Percentiles rank a stretch among this genome's conserved stretches.
Conservation (phyloP, 2,888 invertebrate species). For the Aporophyla lueneburgensis region DNA sequence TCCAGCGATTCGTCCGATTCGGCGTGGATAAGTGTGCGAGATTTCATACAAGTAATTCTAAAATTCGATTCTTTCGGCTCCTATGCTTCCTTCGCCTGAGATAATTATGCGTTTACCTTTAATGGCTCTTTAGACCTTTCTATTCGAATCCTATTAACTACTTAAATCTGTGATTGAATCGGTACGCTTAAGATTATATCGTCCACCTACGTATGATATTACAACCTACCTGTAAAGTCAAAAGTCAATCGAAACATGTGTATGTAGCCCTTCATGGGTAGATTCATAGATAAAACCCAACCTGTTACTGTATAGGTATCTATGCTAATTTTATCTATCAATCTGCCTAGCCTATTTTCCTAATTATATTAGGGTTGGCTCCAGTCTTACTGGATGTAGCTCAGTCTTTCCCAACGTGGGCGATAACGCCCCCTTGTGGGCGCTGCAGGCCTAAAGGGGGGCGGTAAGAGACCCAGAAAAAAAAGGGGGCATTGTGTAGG, state of each 20-base stretch:
- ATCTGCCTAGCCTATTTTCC: background rate
- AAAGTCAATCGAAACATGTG: conserved; percentile 16
- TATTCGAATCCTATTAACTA: conserved; percentile 7
- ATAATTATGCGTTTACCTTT: too few relatives aligned
- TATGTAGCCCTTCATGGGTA: conserved; percentile 18
- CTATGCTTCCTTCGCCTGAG: too few relatives aligned
- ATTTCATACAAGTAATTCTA: too few relatives aligned
- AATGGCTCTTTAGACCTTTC: conserved; percentile 5
- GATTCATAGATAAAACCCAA: background rate
- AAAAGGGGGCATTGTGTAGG: too few relatives aligned
- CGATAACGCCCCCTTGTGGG: too few relatives aligned
- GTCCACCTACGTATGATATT: background rate
- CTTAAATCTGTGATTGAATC: conserved; percentile 17
- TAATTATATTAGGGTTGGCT: background rate
- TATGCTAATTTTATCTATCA: background rate
- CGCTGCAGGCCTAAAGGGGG: too few relatives aligned
- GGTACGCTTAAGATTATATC: conserved; percentile 9
- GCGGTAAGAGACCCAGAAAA: too few relatives aligned
- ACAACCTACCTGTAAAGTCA: background rate
- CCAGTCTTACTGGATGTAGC: background rate
- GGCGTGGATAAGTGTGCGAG: too few relatives aligned
- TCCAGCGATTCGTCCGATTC: too few relatives aligned
- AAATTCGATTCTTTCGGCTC: too few relatives aligned
- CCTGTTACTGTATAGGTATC: too few relatives aligned
- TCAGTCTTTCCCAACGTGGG: too few relatives aligned